phyloP scores from a whole-genome alignment of 2,113 vertebrate genomes.

The Stigmatopora nigra region DNA sequence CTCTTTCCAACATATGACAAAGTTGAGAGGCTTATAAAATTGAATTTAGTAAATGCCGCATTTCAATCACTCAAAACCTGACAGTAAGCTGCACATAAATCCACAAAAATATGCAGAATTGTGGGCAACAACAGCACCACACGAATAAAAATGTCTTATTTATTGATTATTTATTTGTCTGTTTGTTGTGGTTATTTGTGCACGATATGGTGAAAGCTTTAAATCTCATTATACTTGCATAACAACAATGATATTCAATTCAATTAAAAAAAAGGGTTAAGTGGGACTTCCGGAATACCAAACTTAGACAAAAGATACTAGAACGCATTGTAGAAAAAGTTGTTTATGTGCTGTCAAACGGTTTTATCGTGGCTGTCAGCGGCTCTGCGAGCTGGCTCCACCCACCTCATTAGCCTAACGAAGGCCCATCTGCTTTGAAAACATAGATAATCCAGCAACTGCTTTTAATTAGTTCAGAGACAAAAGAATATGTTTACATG shows the following conservation, averaged over 20 bases:
- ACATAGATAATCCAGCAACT: background rate
- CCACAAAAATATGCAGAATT: background rate
- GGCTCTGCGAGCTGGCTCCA: background rate
- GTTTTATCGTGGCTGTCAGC: background rate
- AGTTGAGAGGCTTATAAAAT: background rate
- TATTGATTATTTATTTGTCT: too few relatives aligned
- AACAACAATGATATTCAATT: too few relatives aligned
- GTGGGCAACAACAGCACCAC: background rate
- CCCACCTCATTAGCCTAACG: conserved; percentile 5
- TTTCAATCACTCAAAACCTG: background rate
- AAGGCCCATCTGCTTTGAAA: conserved; percentile 4
- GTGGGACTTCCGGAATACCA: background rate
- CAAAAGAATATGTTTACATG: background rate
- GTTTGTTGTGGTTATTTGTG: too few relatives aligned
- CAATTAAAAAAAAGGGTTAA: background rate
- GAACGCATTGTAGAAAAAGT: background rate
- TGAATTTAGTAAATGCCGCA: background rate
- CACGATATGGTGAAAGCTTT: too few relatives aligned
- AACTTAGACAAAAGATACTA: background rate
- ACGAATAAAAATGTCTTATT: too few relatives aligned
- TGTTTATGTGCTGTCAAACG: background rate
- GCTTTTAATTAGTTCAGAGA: background rate
- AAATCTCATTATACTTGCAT: too few relatives aligned
- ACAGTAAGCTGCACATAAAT: background rate
- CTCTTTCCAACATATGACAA: background rate